phyloP scores from a whole-genome alignment of 2,113 vertebrate genomes.

The Thinocorus orbignyianus region DNA sequence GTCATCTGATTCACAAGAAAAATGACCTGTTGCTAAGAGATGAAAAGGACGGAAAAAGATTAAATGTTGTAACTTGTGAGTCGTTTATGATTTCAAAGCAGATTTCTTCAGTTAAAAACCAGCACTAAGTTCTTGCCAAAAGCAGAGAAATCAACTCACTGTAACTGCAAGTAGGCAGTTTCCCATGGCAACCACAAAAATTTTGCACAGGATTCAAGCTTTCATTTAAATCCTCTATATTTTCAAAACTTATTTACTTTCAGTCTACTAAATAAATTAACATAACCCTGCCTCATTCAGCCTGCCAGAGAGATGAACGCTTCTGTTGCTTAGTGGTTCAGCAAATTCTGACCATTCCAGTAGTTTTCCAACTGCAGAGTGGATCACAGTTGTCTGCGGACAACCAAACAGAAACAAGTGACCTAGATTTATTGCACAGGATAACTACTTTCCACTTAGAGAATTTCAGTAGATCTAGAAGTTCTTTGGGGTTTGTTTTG shows the following conservation, averaged over 20 bases:
- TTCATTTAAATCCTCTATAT: background rate
- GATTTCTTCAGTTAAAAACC: background rate
- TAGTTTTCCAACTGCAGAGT: background rate
- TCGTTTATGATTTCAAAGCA: background rate
- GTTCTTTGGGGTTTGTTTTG: background rate
- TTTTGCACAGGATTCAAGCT: background rate
- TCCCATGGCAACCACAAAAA: background rate
- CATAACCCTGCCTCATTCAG: background rate
- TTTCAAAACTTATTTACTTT: background rate
- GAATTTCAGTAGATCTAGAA: background rate
- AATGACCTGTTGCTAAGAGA: background rate
- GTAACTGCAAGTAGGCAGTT: background rate
- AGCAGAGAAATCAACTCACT: background rate
- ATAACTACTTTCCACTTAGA: background rate
- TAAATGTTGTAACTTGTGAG: background rate
- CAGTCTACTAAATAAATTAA: background rate
- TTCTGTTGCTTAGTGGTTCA: background rate
- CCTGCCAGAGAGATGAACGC: background rate
- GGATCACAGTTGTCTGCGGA: background rate
- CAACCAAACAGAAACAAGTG: background rate
- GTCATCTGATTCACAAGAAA: background rate
- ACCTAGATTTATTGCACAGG: background rate
- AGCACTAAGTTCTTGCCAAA: background rate
- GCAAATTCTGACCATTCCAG: background rate
- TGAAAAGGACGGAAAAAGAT: conserved; percentile 2